phyloP scores from a whole-genome alignment of 2,888 invertebrate genomes.

The Sesia bembeciformis region DNA sequence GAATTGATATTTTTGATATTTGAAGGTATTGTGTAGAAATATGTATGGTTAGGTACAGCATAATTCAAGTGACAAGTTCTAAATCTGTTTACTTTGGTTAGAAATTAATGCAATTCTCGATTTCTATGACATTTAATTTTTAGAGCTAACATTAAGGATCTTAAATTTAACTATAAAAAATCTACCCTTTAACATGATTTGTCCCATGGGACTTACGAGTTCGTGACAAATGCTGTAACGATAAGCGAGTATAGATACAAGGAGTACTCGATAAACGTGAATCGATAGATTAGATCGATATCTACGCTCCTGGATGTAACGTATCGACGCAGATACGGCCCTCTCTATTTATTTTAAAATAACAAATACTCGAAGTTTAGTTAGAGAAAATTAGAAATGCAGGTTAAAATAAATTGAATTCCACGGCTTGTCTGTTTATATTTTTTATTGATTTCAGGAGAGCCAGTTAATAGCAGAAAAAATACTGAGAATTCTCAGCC shows the following conservation, averaged over 20 bases:
- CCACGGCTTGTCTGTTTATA: too few species aligned
- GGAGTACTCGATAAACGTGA: constrained; percentile 53
- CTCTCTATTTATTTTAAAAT: background rate
- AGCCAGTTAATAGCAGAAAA: too few species aligned
- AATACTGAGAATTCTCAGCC: too few species aligned
- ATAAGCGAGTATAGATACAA: constrained; percentile 49
- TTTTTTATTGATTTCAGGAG: too few species aligned
- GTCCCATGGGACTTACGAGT: constrained; percentile 18
- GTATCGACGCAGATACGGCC: constrained; percentile 18
- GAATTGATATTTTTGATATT: too few species aligned
- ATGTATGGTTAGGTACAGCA: too few species aligned
- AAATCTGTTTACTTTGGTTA: too few species aligned
- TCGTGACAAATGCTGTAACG: constrained; percentile 65
- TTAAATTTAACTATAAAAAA: background rate
- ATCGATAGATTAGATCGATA: constrained; percentile 64
- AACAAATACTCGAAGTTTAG: background rate
- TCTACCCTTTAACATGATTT: constrained; percentile 11
- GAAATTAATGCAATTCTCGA: too few species aligned
- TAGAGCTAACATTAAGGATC: too few species aligned
- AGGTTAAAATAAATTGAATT: background rate
- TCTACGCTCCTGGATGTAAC: constrained; percentile 36
- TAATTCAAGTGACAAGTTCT: too few species aligned
- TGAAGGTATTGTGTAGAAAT: too few species aligned
- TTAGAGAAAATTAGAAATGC: background rate
- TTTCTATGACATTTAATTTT: too few species aligned